Evolutionary conservation across 1,140 invertebrate genomes (phyloP).

Genomic region (Cherax destructor): DNA sequence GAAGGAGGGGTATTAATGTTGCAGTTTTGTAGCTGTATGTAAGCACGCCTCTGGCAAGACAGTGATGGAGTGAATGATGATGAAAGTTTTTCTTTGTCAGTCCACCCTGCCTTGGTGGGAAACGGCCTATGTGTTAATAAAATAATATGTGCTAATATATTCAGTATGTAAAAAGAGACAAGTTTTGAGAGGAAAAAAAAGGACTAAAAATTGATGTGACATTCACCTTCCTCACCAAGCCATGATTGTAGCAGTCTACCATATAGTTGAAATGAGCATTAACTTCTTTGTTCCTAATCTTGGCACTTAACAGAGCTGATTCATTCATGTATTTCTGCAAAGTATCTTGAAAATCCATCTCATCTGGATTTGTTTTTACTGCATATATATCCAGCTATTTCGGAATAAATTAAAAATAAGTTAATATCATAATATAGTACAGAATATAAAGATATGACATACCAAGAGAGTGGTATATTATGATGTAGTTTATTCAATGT

Average conservation of each 20-base stretch:
- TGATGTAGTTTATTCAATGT: too few species aligned
- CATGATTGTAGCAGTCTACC: slow-evolving; percentile 73
- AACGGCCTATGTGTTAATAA: too few species aligned
- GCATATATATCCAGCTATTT: slow-evolving; percentile 46
- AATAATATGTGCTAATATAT: too few species aligned
- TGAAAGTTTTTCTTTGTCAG: too few species aligned
- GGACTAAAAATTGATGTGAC: too few species aligned
- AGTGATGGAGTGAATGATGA: too few species aligned
- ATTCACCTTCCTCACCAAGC: slow-evolving; percentile 72
- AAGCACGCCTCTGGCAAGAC: too few species aligned
- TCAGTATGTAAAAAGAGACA: not conserved
- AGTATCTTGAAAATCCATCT: slow-evolving; percentile 36
- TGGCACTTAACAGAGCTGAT: slow-evolving; percentile 63
- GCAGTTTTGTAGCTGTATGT: too few species aligned
- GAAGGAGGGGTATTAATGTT: too few species aligned
- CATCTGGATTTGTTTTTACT: slow-evolving; percentile 57
- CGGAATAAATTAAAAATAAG: slow-evolving; percentile 17
- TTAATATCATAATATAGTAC: not conserved
- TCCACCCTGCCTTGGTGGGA: too few species aligned
- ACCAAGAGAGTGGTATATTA: too few species aligned
- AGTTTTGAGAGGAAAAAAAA: not conserved
- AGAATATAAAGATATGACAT: too few species aligned
- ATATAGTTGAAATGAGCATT: slow-evolving; percentile 73
- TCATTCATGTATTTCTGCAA: slow-evolving; percentile 51
- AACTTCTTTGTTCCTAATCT: slow-evolving; percentile 74